These are phyloP conservation scores for Dyspetes luteomarginatus DNA, from an alignment of 2,888 invertebrate genomes.

Conservation along the genomic window DNA sequence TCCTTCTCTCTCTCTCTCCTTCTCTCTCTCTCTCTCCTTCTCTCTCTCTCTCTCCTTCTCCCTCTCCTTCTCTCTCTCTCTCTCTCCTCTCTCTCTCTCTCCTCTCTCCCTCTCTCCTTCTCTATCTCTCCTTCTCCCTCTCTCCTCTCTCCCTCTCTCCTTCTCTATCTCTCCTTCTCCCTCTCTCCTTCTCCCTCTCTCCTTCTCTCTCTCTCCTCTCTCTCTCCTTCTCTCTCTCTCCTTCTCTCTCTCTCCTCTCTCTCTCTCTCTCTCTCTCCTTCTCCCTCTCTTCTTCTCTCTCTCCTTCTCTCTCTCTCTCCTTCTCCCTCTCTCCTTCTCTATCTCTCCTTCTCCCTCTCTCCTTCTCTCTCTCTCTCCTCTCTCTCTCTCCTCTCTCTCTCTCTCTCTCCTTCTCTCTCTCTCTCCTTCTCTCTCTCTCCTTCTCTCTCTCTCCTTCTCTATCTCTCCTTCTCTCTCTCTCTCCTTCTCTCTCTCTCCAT, in stretches of 20 bases:
- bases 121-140: conserved; percentile 26
- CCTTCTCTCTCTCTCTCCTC: conserved; percentile 33
- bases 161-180: conserved; percentile 40
- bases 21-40: conserved; percentile 35
- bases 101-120: conserved; percentile 18
- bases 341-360: conserved; percentile 6
- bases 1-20: conserved; percentile 11
- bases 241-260: conserved; percentile 4
- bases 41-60: conserved; percentile 19
- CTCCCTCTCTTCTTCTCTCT: conserved; percentile 28
- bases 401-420: conserved; percentile 31
- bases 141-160: conserved; percentile 8
- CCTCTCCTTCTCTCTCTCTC: conserved; percentile 23
- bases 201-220: conserved; percentile 17
- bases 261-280: conserved; percentile 35
- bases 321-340: conserved; percentile 34
- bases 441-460: conserved; percentile 9
- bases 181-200: conserved; percentile 25
- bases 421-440: conserved; percentile 31
- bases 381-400: conserved; percentile 4
- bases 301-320: conserved; percentile 11
- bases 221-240: conserved; percentile 29
- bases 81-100: conserved; percentile 23
- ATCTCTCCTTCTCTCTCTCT: conserved; percentile 33
- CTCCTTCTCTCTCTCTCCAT: conserved; percentile 12